Conservation (phyloP, 2,888 invertebrate species). For the Salticus scenicus region DNA sequence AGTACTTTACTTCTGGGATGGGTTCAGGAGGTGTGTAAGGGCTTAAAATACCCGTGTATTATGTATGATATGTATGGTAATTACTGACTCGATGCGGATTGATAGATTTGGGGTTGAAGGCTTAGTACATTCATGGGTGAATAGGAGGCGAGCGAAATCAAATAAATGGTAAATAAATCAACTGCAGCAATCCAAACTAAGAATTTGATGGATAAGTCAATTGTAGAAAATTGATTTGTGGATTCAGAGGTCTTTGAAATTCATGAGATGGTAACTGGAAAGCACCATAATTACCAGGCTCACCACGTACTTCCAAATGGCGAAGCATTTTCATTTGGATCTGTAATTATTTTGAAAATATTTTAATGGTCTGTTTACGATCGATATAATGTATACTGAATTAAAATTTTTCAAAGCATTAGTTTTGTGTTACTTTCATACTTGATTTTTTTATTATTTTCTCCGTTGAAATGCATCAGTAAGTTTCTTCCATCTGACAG, state of each 20-base stretch:
- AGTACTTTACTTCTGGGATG: slow-evolving; percentile 31
- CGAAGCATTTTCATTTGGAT: no score
- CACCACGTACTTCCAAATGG: background rate
- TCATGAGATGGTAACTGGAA: background rate
- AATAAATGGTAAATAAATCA: slow-evolving; percentile 48
- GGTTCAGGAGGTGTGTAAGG: slow-evolving; percentile 43
- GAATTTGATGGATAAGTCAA: slow-evolving; percentile 1
- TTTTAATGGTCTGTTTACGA: no score
- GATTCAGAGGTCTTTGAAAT: background rate
- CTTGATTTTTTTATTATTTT: no score
- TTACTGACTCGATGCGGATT: slow-evolving; percentile 8
- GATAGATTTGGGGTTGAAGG: slow-evolving; percentile 27
- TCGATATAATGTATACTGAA: no score
- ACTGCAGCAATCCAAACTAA: background rate
- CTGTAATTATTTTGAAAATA: no score
- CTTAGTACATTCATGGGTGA: background rate
- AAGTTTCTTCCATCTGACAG: no score
- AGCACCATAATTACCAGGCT: background rate
- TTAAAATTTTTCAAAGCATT: no score
- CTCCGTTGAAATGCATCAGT: no score
- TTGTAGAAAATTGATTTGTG: slow-evolving; percentile 15
- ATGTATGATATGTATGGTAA: slow-evolving; percentile 54
- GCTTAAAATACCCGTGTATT: slow-evolving; percentile 43
- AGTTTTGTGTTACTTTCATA: no score
- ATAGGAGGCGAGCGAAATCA: slow-evolving; percentile 34